phyloP scores from a whole-genome alignment of 2,113 vertebrate genomes.

The Megaceryle maxima region DNA sequence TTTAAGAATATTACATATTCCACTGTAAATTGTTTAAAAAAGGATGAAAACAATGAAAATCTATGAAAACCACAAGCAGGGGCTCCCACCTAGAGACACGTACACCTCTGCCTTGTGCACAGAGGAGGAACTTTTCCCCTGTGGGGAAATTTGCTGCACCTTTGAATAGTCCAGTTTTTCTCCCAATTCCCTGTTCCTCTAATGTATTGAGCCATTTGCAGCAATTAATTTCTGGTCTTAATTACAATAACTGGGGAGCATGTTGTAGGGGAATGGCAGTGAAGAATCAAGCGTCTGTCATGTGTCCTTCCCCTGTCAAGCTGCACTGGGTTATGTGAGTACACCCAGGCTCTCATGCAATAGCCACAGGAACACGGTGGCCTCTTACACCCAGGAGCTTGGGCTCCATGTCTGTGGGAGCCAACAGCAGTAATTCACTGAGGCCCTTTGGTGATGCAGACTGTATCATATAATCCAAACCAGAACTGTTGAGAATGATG shows the following conservation, averaged over 20 bases:
- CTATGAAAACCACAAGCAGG: neutral
- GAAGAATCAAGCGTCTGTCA: neutral
- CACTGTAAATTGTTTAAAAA: neutral
- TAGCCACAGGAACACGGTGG: rapidly evolving
- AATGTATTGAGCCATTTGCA: neutral
- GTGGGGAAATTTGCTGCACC: neutral
- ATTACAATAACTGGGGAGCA: neutral
- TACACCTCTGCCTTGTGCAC: neutral
- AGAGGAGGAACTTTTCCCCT: neutral
- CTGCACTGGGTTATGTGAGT: neutral
- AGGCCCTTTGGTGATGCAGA: neutral
- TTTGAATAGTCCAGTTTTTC: neutral
- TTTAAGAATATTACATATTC: neutral
- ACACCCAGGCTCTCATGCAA: neutral
- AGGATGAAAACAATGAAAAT: neutral
- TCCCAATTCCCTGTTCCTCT: neutral
- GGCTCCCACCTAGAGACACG: neutral
- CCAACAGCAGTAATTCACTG: neutral
- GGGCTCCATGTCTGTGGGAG: neutral
- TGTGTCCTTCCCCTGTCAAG: neutral
- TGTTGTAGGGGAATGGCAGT: neutral
- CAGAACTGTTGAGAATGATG: neutral
- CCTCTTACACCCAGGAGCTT: neutral
- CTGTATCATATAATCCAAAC: neutral
- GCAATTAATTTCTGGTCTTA: neutral